Percentiles rank a stretch among this genome's conserved stretches.
Evolutionary conservation across 2,888 invertebrate species (phyloP).

Genomic region (Penaeus monodon): DNA sequence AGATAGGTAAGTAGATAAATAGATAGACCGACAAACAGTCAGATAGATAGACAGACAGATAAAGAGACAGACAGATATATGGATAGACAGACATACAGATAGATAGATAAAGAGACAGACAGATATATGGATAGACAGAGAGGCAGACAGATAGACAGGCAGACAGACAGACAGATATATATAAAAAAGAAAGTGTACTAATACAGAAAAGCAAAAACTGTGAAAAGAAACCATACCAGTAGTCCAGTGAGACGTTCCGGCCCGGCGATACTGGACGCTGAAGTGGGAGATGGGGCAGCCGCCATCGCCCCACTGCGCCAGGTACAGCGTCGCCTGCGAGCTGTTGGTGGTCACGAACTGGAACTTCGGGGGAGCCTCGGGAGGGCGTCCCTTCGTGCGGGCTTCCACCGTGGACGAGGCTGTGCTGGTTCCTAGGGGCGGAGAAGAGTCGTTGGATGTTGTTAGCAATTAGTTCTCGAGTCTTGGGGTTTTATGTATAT

Average conservation of each 20-base stretch:
- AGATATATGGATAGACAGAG: no score
- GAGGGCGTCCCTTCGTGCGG: constrained; percentile 58
- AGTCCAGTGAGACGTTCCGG: constrained; percentile 43
- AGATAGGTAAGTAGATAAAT: no score
- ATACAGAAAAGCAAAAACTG: no score
- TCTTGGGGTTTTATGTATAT: no score
- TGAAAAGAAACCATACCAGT: constrained; percentile 30
- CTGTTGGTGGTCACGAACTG: constrained; percentile 63
- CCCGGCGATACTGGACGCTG: constrained; percentile 50
- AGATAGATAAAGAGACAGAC: no score
- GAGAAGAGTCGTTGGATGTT: no score
- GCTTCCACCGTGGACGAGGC: constrained; percentile 52
- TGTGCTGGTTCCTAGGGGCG: constrained; percentile 54
- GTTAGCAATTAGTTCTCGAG: no score
- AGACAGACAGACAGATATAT: neutral
- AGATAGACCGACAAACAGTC: no score
- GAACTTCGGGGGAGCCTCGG: constrained; percentile 55
- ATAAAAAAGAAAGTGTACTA: neutral
- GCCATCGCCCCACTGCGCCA: constrained; percentile 62
- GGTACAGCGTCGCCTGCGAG: constrained; percentile 61
- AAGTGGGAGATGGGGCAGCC: constrained; percentile 64
- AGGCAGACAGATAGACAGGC: no score
- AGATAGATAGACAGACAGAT: no score
- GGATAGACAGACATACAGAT: no score
- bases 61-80: no score